Percentiles rank a stretch among this genome's conserved stretches.
Evolutionary conservation across 2,797 vertebrate species (phyloP).

Genomic region (Gadopsis bispinosus): DNA sequence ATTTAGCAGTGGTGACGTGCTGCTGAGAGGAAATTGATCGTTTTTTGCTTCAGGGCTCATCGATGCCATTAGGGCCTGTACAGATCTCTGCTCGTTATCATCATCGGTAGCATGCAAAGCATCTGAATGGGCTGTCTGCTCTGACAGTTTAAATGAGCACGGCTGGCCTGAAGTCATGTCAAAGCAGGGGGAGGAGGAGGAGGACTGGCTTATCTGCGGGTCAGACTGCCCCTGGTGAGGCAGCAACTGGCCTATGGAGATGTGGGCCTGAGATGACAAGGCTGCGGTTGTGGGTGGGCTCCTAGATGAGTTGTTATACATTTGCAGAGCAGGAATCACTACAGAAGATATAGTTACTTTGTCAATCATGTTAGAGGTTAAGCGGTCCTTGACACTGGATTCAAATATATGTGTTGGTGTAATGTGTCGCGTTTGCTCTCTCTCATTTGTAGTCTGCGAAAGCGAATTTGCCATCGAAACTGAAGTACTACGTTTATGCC

Average conservation of each 20-base stretch:
- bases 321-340: conserved; percentile 13
- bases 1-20: conserved; percentile 51
- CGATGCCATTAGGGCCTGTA: conserved; percentile 43
- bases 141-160: conserved; percentile 61
- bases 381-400: conserved; percentile 25
- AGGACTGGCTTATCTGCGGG: conserved; percentile 42
- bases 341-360: conserved; percentile 20
- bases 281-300: conserved; percentile 32
- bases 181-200: conserved; percentile 36
- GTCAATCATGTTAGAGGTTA: conserved; percentile 40
- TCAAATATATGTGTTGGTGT: conserved; percentile 22
- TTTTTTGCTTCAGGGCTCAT: conserved; percentile 57
- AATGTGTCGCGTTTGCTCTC: conserved; percentile 27
- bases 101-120: conserved; percentile 55
- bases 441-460: conserved; percentile 30
- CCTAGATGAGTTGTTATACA: conserved; percentile 54
- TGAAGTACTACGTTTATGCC: conserved; percentile 42
- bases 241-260: conserved; percentile 34
- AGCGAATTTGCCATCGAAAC: conserved; percentile 30
- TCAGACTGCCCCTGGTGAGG: conserved; percentile 46
- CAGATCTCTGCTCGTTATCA: conserved; percentile 64
- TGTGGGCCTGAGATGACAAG: conserved; percentile 43
- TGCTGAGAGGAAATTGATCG: conserved; percentile 59
- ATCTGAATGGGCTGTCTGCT: conserved; percentile 46
- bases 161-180: conserved; percentile 59